Conservation (phyloP, 2,797 vertebrate species). For the Falco berigora region DNA sequence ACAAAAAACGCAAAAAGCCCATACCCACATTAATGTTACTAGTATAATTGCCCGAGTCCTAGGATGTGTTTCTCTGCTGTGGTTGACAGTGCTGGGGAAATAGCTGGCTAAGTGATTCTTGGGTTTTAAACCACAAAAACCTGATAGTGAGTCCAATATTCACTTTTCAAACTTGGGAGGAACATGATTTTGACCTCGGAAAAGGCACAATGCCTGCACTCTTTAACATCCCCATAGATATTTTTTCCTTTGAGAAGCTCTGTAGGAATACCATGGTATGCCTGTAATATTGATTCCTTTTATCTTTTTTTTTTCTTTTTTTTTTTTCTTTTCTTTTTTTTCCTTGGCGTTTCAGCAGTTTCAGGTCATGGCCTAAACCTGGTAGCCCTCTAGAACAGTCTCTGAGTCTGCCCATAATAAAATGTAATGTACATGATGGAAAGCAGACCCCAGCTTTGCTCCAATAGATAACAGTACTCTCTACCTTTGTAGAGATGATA, state of each 20-base stretch:
- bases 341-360: not conserved
- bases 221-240: not conserved
- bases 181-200: constrained; percentile 1
- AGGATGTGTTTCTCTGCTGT: constrained; percentile 19
- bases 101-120: not conserved
- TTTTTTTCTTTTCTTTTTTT: not conserved
- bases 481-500: not conserved
- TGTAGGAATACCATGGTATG: not conserved
- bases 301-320: not conserved
- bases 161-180: constrained; percentile 14
- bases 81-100: constrained; percentile 36
- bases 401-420: not conserved
- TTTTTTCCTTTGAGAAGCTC: not conserved
- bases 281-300: not conserved
- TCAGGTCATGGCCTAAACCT: not conserved
- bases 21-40: not conserved
- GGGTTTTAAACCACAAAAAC: constrained; percentile 14
- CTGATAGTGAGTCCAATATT: not conserved
- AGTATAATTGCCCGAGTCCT: not conserved
- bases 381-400: not conserved
- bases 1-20: not conserved
- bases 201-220: not conserved
- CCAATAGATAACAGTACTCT: not conserved
- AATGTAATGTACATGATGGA: not conserved
- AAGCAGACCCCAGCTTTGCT: not conserved